Evolutionary conservation across 2,888 invertebrate species (phyloP), one percentile per base, ranked within the genome.

Genomic region (Neoitamus cyanurus): DNA sequence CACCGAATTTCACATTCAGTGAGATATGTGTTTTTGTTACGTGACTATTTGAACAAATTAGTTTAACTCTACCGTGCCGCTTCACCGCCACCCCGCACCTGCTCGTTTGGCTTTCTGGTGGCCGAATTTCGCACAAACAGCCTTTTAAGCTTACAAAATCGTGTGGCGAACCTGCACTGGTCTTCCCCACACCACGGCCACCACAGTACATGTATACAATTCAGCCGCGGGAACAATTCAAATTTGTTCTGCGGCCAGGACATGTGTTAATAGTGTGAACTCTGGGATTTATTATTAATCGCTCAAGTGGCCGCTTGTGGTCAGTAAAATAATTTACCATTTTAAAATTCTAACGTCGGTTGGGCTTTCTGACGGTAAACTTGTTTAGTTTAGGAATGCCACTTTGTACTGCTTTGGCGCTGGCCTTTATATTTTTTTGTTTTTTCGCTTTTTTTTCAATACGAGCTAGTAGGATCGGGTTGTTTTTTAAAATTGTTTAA

Each of bases 11-110:
- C 9, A 58, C 7, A 58, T 58, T 58, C 25, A 9, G 58, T 20
- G 25, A 58, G 58, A 58, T 20, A 20, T 20, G 20, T 58, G 58
- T 25, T 58, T 58, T 58, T 58, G 25, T 58, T 58, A 58, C 58
- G 58, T 58, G 58, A 58, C 58, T 58, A 58, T 58, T 58, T 58
- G 58, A 58, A 58, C 58, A 58, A 58, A 58, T 58, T 58, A 58
- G 58, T 58, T 25, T 15, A 58, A 58, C 25, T 25, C 58, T 7
- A 2, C 20, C 15, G 7, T 20, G 58, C 25, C 25, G 0, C 25
- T 25, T 9, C 6, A 3, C 20, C 25, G 20, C 5, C 15, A 34
- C 48, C 5, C 31, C 5, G 13, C 3, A n/a, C n/a, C n/a, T 42
- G 42, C 9, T 58, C 15, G 58, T 58, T 58, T 58, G 25, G 58